Evolutionary conservation across 2,888 invertebrate species (phyloP).

Genomic region (Proisotoma minuta): DNA sequence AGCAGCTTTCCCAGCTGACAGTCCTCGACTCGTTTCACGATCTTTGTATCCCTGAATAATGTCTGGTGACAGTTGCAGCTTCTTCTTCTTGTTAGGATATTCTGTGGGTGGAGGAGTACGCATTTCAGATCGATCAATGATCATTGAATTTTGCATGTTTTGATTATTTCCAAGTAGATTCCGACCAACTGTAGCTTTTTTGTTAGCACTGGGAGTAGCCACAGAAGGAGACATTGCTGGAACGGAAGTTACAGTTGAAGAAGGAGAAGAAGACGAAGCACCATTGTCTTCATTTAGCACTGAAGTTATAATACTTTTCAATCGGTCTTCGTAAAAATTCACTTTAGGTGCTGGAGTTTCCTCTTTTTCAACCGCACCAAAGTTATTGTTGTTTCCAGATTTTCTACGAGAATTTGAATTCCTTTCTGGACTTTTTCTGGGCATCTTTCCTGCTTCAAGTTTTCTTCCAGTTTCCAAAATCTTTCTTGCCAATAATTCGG

Average conservation of each 20-base stretch:
- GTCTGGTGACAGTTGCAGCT: conserved; percentile 42
- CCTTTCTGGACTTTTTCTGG: conserved; percentile 33
- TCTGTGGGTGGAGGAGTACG: conserved; percentile 14
- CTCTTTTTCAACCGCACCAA: conserved; percentile 17
- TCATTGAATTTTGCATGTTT: too few species aligned
- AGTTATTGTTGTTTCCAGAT: neutral
- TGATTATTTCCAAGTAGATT: too few species aligned
- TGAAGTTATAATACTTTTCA: conserved; percentile 79
- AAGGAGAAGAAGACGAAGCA: neutral
- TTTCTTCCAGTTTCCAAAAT: conserved; percentile 83
- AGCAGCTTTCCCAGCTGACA: conserved; percentile 22
- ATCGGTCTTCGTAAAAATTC: conserved; percentile 76
- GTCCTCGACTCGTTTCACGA: conserved; percentile 8
- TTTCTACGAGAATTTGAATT: neutral
- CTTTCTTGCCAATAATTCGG: conserved; percentile 81
- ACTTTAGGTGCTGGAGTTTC: conserved; percentile 52
- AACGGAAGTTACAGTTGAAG: too few species aligned
- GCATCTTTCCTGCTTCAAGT: conserved; percentile 73
- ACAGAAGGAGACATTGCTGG: neutral
- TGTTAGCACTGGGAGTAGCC: neutral
- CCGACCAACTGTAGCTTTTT: neutral
- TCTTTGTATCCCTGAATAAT: conserved; percentile 25
- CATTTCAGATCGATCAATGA: too few species aligned
- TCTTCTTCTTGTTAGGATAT: conserved; percentile 30
- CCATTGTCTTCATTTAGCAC: conserved; percentile 79